Percentiles rank a stretch among this genome's conserved stretches.
Evolutionary conservation across 2,797 vertebrate species (phyloP).

Genomic region (Epinephelus coioides): DNA sequence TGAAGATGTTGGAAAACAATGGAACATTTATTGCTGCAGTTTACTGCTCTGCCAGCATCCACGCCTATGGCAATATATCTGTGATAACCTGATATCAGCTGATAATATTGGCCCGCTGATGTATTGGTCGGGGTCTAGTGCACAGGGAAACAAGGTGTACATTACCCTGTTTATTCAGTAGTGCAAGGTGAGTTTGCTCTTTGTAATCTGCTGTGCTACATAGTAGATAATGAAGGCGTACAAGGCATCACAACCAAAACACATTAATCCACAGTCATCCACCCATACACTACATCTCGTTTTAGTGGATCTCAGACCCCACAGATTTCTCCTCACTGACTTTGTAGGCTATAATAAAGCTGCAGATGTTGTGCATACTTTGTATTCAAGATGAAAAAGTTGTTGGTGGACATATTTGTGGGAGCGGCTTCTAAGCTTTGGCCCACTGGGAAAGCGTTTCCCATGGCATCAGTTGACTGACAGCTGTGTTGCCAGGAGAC

Average conservation of each 20-base stretch:
- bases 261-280: background rate
- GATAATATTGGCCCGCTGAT: background rate
- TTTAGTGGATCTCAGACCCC: background rate
- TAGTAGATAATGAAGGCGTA: no score
- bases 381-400: constrained; percentile 14
- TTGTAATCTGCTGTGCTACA: background rate
- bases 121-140: background rate
- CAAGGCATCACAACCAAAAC: background rate
- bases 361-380: background rate
- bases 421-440: background rate
- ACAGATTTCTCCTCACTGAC: background rate
- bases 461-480: background rate
- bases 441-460: background rate
- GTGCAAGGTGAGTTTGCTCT: no score
- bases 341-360: background rate
- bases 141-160: background rate
- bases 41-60: background rate
- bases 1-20: background rate
- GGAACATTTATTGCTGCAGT: background rate
- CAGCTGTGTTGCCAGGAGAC: background rate
- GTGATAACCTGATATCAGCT: background rate
- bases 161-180: background rate
- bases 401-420: background rate
- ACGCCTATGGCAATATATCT: background rate
- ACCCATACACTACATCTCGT: background rate